Conservation (phyloP, 2,797 vertebrate genomes). For the Oryzias sinensis region DNA sequence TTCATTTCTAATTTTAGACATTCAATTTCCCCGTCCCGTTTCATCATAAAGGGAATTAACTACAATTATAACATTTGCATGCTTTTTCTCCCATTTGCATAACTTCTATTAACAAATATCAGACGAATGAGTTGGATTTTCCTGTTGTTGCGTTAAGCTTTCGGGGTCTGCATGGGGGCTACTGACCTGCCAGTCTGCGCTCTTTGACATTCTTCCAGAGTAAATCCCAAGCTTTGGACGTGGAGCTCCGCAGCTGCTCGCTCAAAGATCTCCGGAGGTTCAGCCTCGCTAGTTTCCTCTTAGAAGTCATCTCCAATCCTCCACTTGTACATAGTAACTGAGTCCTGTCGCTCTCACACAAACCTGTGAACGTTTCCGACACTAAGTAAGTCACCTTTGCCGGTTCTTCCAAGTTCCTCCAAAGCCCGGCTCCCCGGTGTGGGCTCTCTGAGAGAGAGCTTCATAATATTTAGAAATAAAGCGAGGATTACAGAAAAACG, state of each 20-base stretch:
- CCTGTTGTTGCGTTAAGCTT: neutral
- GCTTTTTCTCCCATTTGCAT: too few species aligned
- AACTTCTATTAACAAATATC: too few species aligned
- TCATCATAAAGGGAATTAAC: too few species aligned
- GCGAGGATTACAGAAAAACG: neutral
- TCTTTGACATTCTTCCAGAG: conserved; percentile 89
- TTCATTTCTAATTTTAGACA: too few species aligned
- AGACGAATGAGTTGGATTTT: too few species aligned
- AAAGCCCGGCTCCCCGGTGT: neutral
- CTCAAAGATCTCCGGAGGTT: conserved; percentile 88
- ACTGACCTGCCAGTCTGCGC: conserved; percentile 90
- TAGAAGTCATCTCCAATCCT: conserved; percentile 79
- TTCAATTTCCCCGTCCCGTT: too few species aligned
- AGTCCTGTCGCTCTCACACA: conserved; percentile 32
- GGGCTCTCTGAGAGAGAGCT: conserved; percentile 21
- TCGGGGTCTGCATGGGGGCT: conserved; percentile 18
- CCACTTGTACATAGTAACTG: conserved; percentile 67
- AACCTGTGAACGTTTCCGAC: conserved; percentile 21
- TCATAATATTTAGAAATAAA: conserved; percentile 27
- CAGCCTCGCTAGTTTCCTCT: conserved; percentile 69
- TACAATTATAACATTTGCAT: too few species aligned
- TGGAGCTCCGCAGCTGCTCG: conserved; percentile 86
- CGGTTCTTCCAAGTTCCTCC: conserved; percentile 10
- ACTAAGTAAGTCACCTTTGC: conserved; percentile 18
- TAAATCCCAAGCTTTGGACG: conserved; percentile 88